phyloP scores from a whole-genome alignment of 1,140 invertebrate species.

The Drosophila arawakana region DNA sequence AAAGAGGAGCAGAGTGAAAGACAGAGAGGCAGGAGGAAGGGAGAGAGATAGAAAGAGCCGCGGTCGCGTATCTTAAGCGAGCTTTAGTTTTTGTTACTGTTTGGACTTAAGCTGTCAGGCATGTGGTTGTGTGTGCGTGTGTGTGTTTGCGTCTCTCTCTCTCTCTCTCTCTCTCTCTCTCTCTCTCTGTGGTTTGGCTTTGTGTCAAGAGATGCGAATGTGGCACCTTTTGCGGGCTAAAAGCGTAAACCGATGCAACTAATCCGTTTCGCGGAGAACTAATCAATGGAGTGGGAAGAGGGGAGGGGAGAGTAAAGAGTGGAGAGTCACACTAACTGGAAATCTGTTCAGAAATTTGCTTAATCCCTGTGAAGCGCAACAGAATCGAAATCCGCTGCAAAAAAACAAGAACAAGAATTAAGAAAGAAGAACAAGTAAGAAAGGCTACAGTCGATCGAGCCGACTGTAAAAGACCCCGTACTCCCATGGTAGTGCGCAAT shows the following conservation, averaged over 20 bases:
- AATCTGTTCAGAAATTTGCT: constrained; percentile 80
- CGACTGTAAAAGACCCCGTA: no score
- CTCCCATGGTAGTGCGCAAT: no score
- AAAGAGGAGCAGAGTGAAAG: background rate
- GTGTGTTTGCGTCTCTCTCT: constrained; percentile 15
- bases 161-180: no score
- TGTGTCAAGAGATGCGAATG: constrained; percentile 29
- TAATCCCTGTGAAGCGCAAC: constrained; percentile 62
- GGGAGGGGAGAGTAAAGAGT: background rate
- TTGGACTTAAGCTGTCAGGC: constrained; percentile 68
- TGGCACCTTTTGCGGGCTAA: constrained; percentile 45
- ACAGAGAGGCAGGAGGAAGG: background rate
- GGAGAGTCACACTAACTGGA: constrained; percentile 18
- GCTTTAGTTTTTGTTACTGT: constrained; percentile 55
- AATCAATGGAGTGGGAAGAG: constrained; percentile 41
- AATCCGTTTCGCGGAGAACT: constrained; percentile 70
- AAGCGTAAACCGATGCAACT: constrained; percentile 59
- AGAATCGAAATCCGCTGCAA: constrained; percentile 23
- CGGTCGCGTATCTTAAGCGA: constrained; percentile 35
- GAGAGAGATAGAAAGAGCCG: no score
- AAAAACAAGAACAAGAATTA: constrained; percentile 10
- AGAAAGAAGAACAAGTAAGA: constrained; percentile 15
- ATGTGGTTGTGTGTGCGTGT: constrained; percentile 33
- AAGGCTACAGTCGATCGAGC: no score
- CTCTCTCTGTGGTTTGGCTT: constrained; percentile 61